Percentiles rank a stretch among this genome's conserved stretches.
Conservation (phyloP, 1,140 invertebrate species). For the Drosophila teissieri region DNA sequence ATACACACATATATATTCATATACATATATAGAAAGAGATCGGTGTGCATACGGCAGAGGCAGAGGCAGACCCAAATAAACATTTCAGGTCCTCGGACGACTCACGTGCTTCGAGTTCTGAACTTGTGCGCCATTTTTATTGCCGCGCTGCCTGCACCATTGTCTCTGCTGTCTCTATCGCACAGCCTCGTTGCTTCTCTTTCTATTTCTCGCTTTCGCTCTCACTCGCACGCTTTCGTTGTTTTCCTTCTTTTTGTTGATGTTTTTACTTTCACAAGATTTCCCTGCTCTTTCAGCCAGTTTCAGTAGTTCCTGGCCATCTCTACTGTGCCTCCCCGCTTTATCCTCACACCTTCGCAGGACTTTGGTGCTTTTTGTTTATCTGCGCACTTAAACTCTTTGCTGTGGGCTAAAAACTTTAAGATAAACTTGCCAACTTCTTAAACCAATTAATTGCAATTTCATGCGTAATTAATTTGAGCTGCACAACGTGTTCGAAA, state of each 20-base stretch:
- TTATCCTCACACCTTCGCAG: conserved; percentile 5
- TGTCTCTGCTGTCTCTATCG: conserved; percentile 46
- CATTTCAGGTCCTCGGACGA: conserved; percentile 67
- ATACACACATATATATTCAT: conserved; percentile 22
- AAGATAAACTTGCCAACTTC: conserved; percentile 73
- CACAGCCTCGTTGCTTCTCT: conserved; percentile 3
- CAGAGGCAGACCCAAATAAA: conserved; percentile 67
- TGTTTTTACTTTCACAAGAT: conserved; percentile 76
- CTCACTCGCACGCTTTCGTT: conserved; percentile 16
- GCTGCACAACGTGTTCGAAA: conserved; percentile 74
- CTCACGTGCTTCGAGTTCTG: conserved; percentile 74
- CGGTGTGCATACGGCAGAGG: conserved; percentile 40
- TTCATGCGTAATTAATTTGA: conserved; percentile 81
- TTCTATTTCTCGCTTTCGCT: neutral
- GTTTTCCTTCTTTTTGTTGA: conserved; percentile 65
- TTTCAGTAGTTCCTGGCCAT: too few species aligned
- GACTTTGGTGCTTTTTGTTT: conserved; percentile 68
- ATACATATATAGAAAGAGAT: conserved; percentile 15
- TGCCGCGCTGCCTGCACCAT: conserved; percentile 71
- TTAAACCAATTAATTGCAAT: conserved; percentile 81
- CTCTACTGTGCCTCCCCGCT: too few species aligned
- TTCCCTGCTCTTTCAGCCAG: conserved; percentile 24
- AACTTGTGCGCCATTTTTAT: conserved; percentile 83
- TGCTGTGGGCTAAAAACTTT: conserved; percentile 58
- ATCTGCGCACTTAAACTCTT: conserved; percentile 72